Conservation (phyloP, 30 jellyfish, hydroid and myxozoan genomes). For the Turritopsis rubra region DNA sequence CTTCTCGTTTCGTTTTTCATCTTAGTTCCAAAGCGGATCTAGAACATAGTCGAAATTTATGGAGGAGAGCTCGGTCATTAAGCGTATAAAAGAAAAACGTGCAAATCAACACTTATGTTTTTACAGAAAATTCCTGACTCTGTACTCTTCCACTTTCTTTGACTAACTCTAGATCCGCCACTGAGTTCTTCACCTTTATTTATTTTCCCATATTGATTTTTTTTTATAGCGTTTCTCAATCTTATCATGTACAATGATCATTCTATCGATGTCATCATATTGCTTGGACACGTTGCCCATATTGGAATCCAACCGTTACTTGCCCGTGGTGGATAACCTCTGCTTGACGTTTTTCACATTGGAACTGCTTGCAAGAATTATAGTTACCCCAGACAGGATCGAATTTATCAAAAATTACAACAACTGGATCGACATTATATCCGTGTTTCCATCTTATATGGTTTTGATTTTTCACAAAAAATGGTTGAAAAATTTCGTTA, state of each 20-base stretch:
- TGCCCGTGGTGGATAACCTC: constrained; percentile 36
- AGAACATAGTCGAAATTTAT: too few relatives aligned
- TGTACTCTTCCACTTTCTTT: too few relatives aligned
- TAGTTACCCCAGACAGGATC: constrained; percentile 64
- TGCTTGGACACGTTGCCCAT: constrained; percentile 67
- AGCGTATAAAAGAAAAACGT: too few relatives aligned
- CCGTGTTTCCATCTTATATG: constrained; percentile 70
- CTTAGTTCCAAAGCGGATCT: too few relatives aligned
- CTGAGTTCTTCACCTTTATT: neutral
- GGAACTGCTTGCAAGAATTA: constrained; percentile 55
- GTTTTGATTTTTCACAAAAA: constrained; percentile 28
- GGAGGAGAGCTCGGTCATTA: too few relatives aligned
- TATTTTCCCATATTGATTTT: neutral
- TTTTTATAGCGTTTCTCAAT: constrained; percentile 69
- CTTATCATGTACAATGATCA: constrained; percentile 77
- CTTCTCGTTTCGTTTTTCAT: too few relatives aligned
- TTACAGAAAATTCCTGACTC: too few relatives aligned
- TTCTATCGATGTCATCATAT: constrained; percentile 68
- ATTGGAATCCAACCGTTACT: constrained; percentile 11
- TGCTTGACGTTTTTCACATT: constrained; percentile 83
- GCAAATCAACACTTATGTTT: too few relatives aligned
- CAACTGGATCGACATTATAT: constrained; percentile 86
- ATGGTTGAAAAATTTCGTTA: constrained; percentile 51
- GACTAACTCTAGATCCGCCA: too few relatives aligned
- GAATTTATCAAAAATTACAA: constrained; percentile 50